A percentile compares a stretch with the other conserved stretches of the same genome.
These are phyloP conservation scores for Orthonychiurus folsomi DNA, from an alignment of 2,888 invertebrate species.

Conservation along the genomic window DNA sequence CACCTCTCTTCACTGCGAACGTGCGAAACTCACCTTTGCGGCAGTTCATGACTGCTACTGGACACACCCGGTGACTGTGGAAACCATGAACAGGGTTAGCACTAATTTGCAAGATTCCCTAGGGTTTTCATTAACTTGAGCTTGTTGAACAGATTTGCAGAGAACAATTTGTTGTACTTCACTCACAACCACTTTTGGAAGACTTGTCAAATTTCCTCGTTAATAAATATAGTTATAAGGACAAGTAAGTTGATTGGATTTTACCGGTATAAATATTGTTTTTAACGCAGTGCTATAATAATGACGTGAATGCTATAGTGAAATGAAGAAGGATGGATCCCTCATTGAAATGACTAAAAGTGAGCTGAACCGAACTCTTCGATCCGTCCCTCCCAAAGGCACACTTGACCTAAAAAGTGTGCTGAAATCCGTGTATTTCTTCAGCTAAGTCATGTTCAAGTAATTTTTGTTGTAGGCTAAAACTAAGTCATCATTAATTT, in stretches of 20 bases:
- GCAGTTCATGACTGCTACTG: constrained; percentile 99
- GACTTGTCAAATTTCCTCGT: constrained; percentile 67
- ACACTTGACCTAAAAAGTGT: constrained; percentile 67
- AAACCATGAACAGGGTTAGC: constrained; percentile 74
- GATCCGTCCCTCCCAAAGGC: constrained; percentile 62
- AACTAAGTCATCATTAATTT: constrained; percentile 1
- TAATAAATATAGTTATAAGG: constrained; percentile 56
- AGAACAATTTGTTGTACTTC: constrained; percentile 95
- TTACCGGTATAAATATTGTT: too few relatives aligned
- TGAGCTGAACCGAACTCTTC: constrained; percentile 55
- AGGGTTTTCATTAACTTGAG: not conserved
- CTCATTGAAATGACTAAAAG: constrained; percentile 52
- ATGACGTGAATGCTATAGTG: too few relatives aligned
- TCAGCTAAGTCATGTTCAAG: constrained; percentile 54
- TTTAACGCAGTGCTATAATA: too few relatives aligned
- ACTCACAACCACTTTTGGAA: constrained; percentile 83
- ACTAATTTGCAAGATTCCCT: not conserved
- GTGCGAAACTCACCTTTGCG: constrained; percentile 75
- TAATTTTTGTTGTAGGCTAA: not conserved
- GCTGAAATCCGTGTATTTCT: constrained; percentile 72
- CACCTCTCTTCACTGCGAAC: constrained; percentile 79
- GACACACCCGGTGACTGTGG: constrained; percentile 87
- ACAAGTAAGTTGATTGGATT: constrained; percentile 51
- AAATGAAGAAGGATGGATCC: constrained; percentile 49
- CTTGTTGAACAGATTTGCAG: constrained; percentile 66